A percentile compares a stretch with the other conserved stretches of the same genome.
These are phyloP conservation scores for Agrypnus murinus DNA, from an alignment of 2,888 invertebrate species.

Conservation along the genomic window DNA sequence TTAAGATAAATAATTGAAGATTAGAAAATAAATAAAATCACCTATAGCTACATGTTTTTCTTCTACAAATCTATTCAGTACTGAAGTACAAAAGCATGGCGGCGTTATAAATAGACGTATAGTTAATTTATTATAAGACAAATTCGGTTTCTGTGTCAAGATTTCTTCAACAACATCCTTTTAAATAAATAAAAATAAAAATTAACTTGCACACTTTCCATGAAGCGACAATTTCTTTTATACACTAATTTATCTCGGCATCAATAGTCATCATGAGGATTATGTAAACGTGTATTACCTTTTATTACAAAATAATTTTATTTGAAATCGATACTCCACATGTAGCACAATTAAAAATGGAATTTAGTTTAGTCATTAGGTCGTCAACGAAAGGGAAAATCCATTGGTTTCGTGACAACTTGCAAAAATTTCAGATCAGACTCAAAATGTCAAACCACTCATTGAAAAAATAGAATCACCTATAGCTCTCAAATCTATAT, in stretches of 20 bases:
- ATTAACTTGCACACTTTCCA: slow-evolving; percentile 17
- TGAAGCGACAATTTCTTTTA: slow-evolving; percentile 8
- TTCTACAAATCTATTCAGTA: no score
- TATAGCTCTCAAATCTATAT: no score
- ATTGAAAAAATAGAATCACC: neutral
- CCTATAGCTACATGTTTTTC: no score
- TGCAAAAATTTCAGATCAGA: neutral
- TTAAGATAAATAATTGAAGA: no score
- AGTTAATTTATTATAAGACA: no score
- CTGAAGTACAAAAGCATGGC: no score
- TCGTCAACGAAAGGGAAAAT: neutral
- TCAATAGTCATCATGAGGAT: neutral
- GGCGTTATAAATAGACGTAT: no score
- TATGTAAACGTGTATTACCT: slow-evolving; percentile 6
- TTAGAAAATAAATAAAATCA: no score
- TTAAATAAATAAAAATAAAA: neutral
- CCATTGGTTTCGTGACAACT: neutral
- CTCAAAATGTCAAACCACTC: slow-evolving; percentile 12
- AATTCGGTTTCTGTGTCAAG: slow-evolving; percentile 7
- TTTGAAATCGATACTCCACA: neutral
- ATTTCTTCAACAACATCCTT: slow-evolving; percentile 18
- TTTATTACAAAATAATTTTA: neutral
- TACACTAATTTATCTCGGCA: neutral
- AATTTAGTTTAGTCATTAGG: neutral
- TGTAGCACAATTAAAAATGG: no score